Evolutionary conservation across 2,797 vertebrate genomes (phyloP).

Genomic region (Harpagifer antarcticus): DNA sequence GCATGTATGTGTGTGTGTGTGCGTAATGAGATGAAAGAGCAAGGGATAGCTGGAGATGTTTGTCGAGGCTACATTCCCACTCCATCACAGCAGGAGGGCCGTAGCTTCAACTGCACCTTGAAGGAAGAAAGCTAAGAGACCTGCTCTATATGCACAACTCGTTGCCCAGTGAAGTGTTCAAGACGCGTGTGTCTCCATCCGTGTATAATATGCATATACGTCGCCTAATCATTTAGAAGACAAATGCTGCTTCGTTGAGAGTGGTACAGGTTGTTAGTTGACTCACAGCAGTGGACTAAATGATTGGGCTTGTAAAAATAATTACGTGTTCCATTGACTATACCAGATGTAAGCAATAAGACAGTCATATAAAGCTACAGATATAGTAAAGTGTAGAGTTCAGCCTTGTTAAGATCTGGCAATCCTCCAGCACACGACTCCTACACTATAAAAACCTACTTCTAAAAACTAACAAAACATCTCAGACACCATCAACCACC

Average conservation of each 20-base stretch:
- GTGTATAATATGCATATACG: background rate
- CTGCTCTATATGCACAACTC: constrained; percentile 31
- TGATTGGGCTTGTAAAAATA: constrained; percentile 12
- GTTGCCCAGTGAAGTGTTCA: background rate
- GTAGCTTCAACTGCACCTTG: constrained; percentile 40
- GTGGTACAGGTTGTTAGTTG: background rate
- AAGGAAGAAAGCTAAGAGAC: constrained; percentile 29
- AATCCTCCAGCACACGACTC: background rate
- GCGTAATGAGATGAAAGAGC: constrained; percentile 40
- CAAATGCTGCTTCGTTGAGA: background rate
- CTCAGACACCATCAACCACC: background rate
- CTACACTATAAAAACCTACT: constrained; percentile 6
- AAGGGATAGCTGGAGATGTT: constrained; percentile 39
- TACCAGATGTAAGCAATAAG: constrained; percentile 8
- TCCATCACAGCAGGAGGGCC: constrained; percentile 53
- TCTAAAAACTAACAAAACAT: background rate
- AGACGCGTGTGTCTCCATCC: background rate
- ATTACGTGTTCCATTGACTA: constrained; percentile 17
- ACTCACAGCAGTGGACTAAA: background rate
- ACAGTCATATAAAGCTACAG: constrained; percentile 17
- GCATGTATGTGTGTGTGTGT: background rate
- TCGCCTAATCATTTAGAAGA: constrained; percentile 1
- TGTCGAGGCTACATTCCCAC: constrained; percentile 39
- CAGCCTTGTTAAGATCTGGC: constrained; percentile 19
- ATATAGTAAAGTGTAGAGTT: constrained; percentile 24